Conservation (phyloP, 2,113 vertebrate genomes). For the Siphamia tubifer region DNA sequence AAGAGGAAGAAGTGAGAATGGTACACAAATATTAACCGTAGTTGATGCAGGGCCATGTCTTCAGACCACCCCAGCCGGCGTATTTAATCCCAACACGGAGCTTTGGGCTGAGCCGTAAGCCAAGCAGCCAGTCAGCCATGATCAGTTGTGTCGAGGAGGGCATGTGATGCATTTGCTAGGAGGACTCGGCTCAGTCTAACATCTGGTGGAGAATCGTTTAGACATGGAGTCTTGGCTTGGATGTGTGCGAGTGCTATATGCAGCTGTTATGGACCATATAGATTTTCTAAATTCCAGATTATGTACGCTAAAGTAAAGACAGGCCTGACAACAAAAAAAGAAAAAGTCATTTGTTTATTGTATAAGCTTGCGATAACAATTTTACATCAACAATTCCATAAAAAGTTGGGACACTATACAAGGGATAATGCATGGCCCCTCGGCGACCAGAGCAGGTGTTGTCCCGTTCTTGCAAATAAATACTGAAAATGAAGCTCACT, state of each 20-base stretch:
- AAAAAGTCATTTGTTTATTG: no score
- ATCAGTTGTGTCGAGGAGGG: neutral
- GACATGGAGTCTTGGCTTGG: constrained; percentile 23
- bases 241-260: neutral
- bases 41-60: constrained; percentile 26
- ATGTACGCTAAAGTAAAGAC: neutral
- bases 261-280: neutral
- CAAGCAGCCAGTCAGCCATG: constrained; percentile 12
- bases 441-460: no score
- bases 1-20: constrained; percentile 15
- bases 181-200: constrained; percentile 29
- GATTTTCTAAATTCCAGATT: neutral
- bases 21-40: neutral
- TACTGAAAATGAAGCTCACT: no score
- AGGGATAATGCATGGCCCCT: no score
- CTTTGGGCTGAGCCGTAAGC: constrained; percentile 17
- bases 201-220: constrained; percentile 42
- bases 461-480: no score
- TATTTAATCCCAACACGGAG: constrained; percentile 25
- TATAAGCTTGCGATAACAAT: no score
- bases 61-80: neutral
- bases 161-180: constrained; percentile 21
- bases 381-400: no score
- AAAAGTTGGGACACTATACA: no score
- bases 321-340: neutral